Evolutionary conservation across 2,797 vertebrate species (phyloP).

Genomic region (Myioborus miniatus): DNA sequence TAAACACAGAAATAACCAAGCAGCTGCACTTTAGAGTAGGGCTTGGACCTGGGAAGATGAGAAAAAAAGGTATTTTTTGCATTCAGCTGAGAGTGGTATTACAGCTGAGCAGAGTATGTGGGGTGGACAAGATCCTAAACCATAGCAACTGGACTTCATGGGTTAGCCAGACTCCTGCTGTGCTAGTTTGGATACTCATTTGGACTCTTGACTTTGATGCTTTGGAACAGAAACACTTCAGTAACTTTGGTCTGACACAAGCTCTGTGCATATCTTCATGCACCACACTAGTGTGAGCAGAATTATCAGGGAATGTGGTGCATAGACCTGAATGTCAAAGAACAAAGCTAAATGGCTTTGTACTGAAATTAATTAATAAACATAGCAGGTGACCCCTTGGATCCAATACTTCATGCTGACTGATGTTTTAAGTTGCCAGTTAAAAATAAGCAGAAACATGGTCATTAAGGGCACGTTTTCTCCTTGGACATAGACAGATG

Average conservation of each 20-base stretch:
- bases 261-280: neutral
- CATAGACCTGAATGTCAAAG: neutral
- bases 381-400: neutral
- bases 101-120: neutral
- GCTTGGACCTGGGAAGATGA: neutral
- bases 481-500: neutral
- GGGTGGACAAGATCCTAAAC: neutral
- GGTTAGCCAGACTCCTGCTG: neutral
- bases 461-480: neutral
- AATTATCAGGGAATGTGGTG: neutral
- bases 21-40: neutral
- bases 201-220: neutral
- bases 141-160: neutral
- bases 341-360: neutral
- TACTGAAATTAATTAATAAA: constrained; percentile 24
- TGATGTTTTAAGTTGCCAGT: neutral
- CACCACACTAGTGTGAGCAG: neutral
- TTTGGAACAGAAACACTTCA: neutral
- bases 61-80: neutral
- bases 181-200: neutral
- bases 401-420: neutral
- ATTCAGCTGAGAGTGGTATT: neutral
- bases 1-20: neutral
- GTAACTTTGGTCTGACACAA: neutral
- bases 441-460: constrained; percentile 14